Evolutionary conservation across 2,797 vertebrate genomes (phyloP).

Genomic region (Chiloscyllium punctatum): DNA sequence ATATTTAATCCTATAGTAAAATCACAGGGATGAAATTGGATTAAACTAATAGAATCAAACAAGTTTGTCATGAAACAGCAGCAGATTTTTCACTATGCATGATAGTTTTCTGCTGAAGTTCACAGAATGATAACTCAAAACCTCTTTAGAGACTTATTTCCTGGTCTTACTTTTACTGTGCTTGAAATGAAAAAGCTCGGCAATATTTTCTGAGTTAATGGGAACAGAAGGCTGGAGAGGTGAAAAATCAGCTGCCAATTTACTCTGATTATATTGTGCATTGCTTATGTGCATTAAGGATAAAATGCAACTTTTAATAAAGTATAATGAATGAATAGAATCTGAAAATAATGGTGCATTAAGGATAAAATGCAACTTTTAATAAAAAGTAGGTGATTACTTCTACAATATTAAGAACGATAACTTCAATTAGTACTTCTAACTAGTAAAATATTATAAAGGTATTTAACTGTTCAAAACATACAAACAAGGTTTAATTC

Average conservation of each 20-base stretch:
- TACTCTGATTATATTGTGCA: too few species aligned
- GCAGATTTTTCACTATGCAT: neutral
- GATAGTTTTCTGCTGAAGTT: neutral
- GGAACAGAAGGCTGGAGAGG: neutral
- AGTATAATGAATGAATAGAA: neutral
- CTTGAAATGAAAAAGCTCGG: neutral
- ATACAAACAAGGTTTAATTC: neutral
- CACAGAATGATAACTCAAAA: neutral
- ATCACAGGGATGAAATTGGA: neutral
- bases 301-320: neutral
- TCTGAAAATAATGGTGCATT: neutral
- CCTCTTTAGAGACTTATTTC: neutral
- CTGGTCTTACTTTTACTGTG: neutral
- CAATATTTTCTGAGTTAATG: neutral
- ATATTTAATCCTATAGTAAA: neutral
- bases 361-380: neutral
- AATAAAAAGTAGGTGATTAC: neutral
- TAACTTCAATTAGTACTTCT: neutral
- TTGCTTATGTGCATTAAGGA: neutral
- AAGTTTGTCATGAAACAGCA: neutral
- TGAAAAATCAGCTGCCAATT: neutral
- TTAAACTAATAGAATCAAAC: neutral
- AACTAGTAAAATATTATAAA: neutral
- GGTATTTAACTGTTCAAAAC: neutral
- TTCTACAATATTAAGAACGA: neutral